These are phyloP conservation scores for Stomorhina lunata DNA, from an alignment of 2,888 invertebrate species.

Conservation along the genomic window DNA sequence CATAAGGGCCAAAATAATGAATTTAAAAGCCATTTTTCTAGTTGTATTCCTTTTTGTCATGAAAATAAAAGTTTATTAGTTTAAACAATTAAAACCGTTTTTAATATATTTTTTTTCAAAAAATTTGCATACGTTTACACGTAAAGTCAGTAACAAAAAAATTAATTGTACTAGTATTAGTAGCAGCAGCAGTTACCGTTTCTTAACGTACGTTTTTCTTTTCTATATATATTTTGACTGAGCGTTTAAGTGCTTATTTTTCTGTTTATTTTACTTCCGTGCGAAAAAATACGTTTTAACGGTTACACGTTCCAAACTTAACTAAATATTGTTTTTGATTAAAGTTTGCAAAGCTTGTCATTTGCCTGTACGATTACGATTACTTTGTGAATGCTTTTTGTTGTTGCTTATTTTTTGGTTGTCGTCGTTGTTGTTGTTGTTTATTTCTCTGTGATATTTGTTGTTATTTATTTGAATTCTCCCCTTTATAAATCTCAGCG, in stretches of 20 bases:
- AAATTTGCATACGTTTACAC: conserved; percentile 62
- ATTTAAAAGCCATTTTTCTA: conserved; percentile 41
- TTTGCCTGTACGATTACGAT: conserved; percentile 29
- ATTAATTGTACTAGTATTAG: not conserved
- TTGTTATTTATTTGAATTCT: conserved; percentile 40
- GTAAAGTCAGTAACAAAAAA: conserved; percentile 17
- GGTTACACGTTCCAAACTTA: conserved; percentile 73
- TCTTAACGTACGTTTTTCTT: conserved; percentile 27
- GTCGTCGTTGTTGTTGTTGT: not conserved
- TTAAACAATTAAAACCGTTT: conserved; percentile 7
- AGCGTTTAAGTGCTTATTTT: not conserved
- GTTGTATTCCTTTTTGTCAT: not conserved
- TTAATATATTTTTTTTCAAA: not conserved
- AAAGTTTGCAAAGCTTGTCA: conserved; percentile 69
- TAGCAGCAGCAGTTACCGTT: conserved; percentile 26
- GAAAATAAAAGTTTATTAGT: conserved; percentile 11
- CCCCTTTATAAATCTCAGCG: conserved; percentile 15
- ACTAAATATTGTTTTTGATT: conserved; percentile 75
- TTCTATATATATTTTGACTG: too few relatives aligned
- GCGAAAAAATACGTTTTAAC: conserved; percentile 67
- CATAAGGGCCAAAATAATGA: conserved; percentile 56
- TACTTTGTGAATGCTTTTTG: conserved; percentile 9
- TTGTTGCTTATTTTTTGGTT: conserved; percentile 24
- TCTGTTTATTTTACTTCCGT: conserved; percentile 69
- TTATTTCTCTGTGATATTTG: too few relatives aligned